Conservation (phyloP, 2,797 vertebrate species). For the Gymnoscopelus braueri region DNA sequence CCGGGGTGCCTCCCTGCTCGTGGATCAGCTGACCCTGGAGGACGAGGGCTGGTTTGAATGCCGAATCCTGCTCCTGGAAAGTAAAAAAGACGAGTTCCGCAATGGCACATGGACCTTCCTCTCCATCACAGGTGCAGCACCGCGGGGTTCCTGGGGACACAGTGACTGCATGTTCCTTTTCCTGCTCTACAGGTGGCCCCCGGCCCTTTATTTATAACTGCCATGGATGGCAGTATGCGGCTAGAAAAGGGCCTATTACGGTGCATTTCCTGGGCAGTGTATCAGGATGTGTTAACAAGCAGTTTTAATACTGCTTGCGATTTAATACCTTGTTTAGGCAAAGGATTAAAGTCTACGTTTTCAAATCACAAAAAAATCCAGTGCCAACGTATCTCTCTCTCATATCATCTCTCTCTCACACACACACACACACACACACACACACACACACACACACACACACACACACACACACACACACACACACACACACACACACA, state of each 20-base stretch:
- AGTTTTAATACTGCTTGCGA: constrained; percentile 1
- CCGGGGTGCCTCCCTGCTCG: constrained; percentile 88
- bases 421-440: constrained; percentile 3
- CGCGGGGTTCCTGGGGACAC: constrained; percentile 44
- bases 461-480: constrained; percentile 3
- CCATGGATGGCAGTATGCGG: constrained; percentile 44
- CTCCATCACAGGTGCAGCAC: constrained; percentile 89
- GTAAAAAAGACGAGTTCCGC: constrained; percentile 88
- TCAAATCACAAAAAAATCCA: background rate
- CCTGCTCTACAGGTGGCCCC: constrained; percentile 35
- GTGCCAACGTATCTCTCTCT: background rate
- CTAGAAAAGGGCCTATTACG: constrained; percentile 35
- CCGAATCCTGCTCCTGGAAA: constrained; percentile 92
- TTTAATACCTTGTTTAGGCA: constrained; percentile 17
- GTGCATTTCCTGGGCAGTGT: constrained; percentile 23
- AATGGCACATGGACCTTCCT: constrained; percentile 98
- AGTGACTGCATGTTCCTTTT: constrained; percentile 22
- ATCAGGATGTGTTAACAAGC: background rate
- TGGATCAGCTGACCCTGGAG: constrained; percentile 87
- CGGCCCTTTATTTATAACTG: constrained; percentile 53
- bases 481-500: constrained; percentile 2
- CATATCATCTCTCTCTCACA: background rate
- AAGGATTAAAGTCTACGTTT: constrained; percentile 5
- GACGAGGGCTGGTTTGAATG: constrained; percentile 99
- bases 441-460: constrained; percentile 9